These are phyloP conservation scores for Podarcis lilfordi DNA, from an alignment of 2,797 vertebrate species.

Conservation along the genomic window DNA sequence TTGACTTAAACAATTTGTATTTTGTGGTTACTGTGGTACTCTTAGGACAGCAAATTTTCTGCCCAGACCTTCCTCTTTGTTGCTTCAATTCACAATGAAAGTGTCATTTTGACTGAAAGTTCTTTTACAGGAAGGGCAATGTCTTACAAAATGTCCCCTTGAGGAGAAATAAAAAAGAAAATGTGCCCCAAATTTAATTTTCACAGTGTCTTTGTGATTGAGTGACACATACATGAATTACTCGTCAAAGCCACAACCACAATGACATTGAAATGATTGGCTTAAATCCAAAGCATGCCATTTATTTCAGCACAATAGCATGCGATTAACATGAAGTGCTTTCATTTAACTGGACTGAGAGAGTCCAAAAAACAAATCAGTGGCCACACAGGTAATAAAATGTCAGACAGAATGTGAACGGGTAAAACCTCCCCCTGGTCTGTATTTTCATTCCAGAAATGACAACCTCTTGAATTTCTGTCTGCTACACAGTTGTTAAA, in stretches of 20 bases:
- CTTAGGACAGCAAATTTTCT: neutral
- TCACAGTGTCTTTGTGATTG: neutral
- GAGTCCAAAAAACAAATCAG: too few relatives aligned
- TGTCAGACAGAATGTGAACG: too few relatives aligned
- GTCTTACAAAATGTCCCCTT: neutral
- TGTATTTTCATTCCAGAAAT: too few relatives aligned
- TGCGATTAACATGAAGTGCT: neutral
- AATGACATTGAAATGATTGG: neutral
- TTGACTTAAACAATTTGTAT: neutral
- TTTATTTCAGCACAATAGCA: neutral
- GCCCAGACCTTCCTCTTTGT: neutral
- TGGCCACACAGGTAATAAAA: too few relatives aligned
- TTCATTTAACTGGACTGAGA: neutral
- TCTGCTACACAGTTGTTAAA: too few relatives aligned
- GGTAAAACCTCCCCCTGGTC: too few relatives aligned
- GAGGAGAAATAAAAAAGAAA: neutral
- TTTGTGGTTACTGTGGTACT: neutral
- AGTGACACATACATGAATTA: neutral
- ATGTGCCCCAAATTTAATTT: neutral
- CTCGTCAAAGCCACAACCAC: neutral
- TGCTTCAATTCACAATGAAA: neutral
- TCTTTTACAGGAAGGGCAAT: neutral
- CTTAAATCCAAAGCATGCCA: neutral
- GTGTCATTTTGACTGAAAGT: neutral
- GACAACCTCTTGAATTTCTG: too few relatives aligned